Base-by-base conservation (phyloP, 2,113 vertebrate genomes). In the Rattus rattus region DNA sequence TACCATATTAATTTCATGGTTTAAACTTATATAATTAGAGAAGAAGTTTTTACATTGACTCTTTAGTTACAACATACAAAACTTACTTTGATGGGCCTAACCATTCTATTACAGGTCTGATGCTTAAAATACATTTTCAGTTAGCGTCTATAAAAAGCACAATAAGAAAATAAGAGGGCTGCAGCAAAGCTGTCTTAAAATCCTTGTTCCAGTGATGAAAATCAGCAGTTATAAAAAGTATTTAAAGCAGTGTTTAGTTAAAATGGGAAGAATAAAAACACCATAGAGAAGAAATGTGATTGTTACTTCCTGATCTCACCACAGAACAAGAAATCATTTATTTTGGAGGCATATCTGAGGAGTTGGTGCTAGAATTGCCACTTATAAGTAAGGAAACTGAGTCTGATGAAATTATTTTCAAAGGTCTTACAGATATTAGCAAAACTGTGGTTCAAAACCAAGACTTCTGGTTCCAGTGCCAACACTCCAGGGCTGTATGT, bases 101-200 rank as follows among this genome's bases (percentile, higher is more conserved):
- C 43, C 26, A 0, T 77, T 91, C 36, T 90, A 28, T 36, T 89
- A 84, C 39, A 61, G 9, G 14, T 89, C 73, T 91, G n/a, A 80
- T 73, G 19, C 13, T 13, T 94, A 1, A 80, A 80, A 43, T 83
- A 90, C 33, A 0, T 77, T 96, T 97, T 93, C 30, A 26, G 70
- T 91, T 93, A 59, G 80, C n/a, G 86, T 93, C 20, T 86, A 90
- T 39, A 96, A 69, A 77, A 94, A 93, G 80, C 54, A 67, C n/a
- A 92, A 28, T 65, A 90, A 70, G 17, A 67, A 95, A 95, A 73
- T 33, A n/a, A 77, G 80, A 96, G 30, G 72, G 49, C 91, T 96
- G 24, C 87, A 93, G 87, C 14, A 87, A 76, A 24, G 0, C 6
- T 81, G 7, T 81, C 24, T 95, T 77, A 95, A 86, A 76, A 88